Conservation (phyloP, 1,140 invertebrate genomes). For the Scaptodrosophila lebanonensis region DNA sequence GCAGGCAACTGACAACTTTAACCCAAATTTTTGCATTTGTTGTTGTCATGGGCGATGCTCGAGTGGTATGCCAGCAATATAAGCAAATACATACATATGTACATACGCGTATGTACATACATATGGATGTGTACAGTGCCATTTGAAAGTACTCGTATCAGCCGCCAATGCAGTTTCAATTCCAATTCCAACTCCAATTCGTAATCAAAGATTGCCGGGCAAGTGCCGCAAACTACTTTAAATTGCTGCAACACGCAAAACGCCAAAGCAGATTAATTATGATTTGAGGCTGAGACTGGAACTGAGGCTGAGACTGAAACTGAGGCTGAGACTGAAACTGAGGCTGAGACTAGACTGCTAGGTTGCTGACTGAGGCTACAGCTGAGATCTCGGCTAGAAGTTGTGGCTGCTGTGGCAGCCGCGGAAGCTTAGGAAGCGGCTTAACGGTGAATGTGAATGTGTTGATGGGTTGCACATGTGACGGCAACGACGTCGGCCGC, state of each 20-base stretch:
- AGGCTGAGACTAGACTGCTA: too few relatives aligned
- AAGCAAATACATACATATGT: conserved; percentile 3
- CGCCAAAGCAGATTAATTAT: conserved; percentile 71
- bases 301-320: too few relatives aligned
- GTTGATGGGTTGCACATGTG: conserved; percentile 56
- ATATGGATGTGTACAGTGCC: conserved; percentile 11
- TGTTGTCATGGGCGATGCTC: conserved; percentile 41
- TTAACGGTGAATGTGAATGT: conserved; percentile 55
- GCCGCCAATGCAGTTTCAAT: conserved; percentile 31
- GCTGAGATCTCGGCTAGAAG: background rate
- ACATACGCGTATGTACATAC: background rate
- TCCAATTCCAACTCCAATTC: conserved; percentile 47
- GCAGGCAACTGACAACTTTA: conserved; percentile 65
- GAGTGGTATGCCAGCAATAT: conserved; percentile 46
- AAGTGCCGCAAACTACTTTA: conserved; percentile 54
- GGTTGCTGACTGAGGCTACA: too few relatives aligned
- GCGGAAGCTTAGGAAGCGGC: conserved; percentile 54
- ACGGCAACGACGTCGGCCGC: too few relatives aligned
- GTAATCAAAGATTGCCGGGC: conserved; percentile 56
- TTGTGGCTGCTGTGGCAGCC: too few relatives aligned
- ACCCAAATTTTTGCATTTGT: conserved; percentile 42
- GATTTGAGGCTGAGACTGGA: conserved; percentile 26
- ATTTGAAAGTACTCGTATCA: conserved; percentile 64
- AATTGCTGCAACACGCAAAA: conserved; percentile 71
- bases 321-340: too few relatives aligned